These are phyloP conservation scores for Biston betularia DNA, from an alignment of 2,888 invertebrate species.

Conservation along the genomic window DNA sequence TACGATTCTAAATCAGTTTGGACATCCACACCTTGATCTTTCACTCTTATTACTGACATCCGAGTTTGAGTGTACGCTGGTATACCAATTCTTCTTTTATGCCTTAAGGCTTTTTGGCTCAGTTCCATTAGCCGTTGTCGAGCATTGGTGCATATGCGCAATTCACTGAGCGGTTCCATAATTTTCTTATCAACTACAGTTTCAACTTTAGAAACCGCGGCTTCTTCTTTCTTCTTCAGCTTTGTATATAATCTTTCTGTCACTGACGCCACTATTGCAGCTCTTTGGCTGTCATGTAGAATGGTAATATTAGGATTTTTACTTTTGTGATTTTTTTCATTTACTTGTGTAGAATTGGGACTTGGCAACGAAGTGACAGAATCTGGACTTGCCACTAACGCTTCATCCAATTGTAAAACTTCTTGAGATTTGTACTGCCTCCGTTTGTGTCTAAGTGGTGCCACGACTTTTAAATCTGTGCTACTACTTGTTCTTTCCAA, in stretches of 20 bases:
- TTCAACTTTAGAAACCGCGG: slow-evolving; percentile 72
- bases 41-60: slow-evolving; percentile 80
- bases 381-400: slow-evolving; percentile 43
- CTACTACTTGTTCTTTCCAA: slow-evolving; percentile 79
- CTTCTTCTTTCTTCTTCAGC: slow-evolving; percentile 84
- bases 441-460: slow-evolving; percentile 72
- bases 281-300: slow-evolving; percentile 82
- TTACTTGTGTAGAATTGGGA: slow-evolving; percentile 57
- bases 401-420: slow-evolving; percentile 66
- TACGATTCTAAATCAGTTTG: slow-evolving; percentile 82
- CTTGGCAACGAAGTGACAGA: slow-evolving; percentile 53
- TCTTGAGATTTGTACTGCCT: slow-evolving; percentile 82
- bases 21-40: slow-evolving; percentile 85
- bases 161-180: slow-evolving; percentile 79
- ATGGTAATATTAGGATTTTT: slow-evolving; percentile 65
- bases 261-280: slow-evolving; percentile 90
- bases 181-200: slow-evolving; percentile 73
- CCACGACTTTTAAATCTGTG: slow-evolving; percentile 71
- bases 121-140: slow-evolving; percentile 85
- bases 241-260: slow-evolving; percentile 89
- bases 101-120: slow-evolving; percentile 85
- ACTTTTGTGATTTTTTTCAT: slow-evolving; percentile 52
- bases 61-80: slow-evolving; percentile 87
- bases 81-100: slow-evolving; percentile 80
- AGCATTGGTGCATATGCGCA: slow-evolving; percentile 86